Evolutionary conservation across 2,888 invertebrate species (phyloP), one percentile per base, ranked within the genome.

Genomic region (Dermolepida albohirtum): DNA sequence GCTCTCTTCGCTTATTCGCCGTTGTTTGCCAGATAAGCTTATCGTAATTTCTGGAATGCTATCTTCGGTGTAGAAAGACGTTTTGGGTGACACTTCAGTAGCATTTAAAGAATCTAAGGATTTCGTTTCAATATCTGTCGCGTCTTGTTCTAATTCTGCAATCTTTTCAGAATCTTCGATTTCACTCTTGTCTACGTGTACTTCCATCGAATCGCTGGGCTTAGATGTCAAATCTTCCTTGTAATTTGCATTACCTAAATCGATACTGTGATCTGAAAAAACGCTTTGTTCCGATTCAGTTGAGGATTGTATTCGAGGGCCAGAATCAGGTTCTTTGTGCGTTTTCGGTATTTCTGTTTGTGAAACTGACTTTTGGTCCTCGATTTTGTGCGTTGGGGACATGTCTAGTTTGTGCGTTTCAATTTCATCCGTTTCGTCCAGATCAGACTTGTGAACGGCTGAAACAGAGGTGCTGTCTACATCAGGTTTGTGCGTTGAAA

Each of bases 161-260:
- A 81, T 76, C 75, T 85, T 86, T 77, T 85, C 85, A 0, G 84
- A 84, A 69, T 83, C 82, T 78, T 86, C 85, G 34, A 82, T 78
- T 77, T 86, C 86, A 72, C 84, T 84, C 77, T 86, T 86, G 71
- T 86, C 85, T 8, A 86, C 83, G 70, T 85, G 85, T 2, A 85
- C 85, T 77, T 86, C 85, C 76, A 85, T 77, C 0, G 84, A 84
- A 74, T 84, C 84, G 34, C 80, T 79, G 1, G 83, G 83, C 76
- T 83, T 84, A 2, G 82, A 78, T 16, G 81, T 67, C 17, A 68
- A 67, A 49, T 74, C 72, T 52, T 74, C 74, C 62, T 72, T 74
- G 12, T 55, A 70, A 39, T 71, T 67, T 17, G 66, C 59, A 14
- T 59, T 64, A 14, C 71, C 73, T 14, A 59, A 68, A 7, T 68